Percentiles rank a stretch among this genome's conserved stretches.
Evolutionary conservation across 2,797 vertebrate species (phyloP).

Genomic region (Rhinogobio ventralis): DNA sequence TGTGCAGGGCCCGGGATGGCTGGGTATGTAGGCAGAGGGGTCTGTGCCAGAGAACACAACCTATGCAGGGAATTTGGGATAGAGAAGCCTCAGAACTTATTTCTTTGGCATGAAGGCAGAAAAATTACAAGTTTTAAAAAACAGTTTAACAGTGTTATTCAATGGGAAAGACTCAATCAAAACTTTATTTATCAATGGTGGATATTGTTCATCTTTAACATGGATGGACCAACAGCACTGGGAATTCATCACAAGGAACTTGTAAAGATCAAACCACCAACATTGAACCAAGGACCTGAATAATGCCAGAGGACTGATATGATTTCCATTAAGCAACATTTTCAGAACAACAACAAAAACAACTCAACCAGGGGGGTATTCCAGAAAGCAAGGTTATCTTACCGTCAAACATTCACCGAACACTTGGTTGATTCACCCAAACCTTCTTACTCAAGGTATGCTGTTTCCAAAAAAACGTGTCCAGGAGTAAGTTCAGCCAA

Average conservation of each 20-base stretch:
- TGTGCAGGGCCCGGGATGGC: background rate
- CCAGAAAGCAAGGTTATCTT: no score
- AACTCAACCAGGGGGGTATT: background rate
- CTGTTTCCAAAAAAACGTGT: no score
- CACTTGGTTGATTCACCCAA: no score
- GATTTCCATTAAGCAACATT: background rate
- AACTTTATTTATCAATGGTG: background rate
- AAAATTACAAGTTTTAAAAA: background rate
- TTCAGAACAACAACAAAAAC: no score
- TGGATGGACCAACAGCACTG: background rate
- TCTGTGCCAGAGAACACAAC: conserved; percentile 2
- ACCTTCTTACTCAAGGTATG: no score
- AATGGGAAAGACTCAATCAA: background rate
- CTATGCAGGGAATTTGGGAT: conserved; percentile 11
- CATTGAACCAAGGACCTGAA: background rate
- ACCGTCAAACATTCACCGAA: no score
- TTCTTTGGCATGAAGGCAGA: conserved; percentile 8
- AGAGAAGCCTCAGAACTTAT: background rate
- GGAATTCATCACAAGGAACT: background rate
- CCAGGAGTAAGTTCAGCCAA: no score
- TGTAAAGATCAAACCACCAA: background rate
- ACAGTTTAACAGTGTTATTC: background rate
- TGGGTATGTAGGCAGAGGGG: background rate
- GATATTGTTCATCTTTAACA: background rate
- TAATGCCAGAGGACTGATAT: background rate